Evolutionary conservation across 2,113 vertebrate genomes (phyloP).

Genomic region (Serilophus lunatus): DNA sequence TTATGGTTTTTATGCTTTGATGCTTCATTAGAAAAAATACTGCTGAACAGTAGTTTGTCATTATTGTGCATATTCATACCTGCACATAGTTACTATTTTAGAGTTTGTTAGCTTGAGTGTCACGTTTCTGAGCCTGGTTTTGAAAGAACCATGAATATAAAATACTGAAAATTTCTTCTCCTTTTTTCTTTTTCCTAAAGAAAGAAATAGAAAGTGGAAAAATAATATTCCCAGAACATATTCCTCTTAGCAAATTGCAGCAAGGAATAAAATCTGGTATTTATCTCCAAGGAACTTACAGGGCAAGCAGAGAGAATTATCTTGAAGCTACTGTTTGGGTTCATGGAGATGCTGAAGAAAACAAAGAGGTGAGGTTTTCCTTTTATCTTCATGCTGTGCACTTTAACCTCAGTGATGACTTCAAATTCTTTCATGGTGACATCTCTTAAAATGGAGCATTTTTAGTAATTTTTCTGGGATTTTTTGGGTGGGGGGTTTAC

Average conservation of each 20-base stretch:
- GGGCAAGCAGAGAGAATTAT: constrained; percentile 94
- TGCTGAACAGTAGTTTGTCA: background rate
- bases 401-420: background rate
- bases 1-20: background rate
- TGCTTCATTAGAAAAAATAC: background rate
- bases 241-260: constrained; percentile 91
- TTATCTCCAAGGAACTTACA: constrained; percentile 91
- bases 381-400: background rate
- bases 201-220: constrained; percentile 86
- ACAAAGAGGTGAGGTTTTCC: constrained; percentile 81
- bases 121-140: background rate
- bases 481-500: background rate
- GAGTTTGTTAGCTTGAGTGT: background rate
- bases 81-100: background rate
- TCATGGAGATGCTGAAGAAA: constrained; percentile 84
- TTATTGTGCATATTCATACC: background rate
- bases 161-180: background rate
- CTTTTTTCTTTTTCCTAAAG: constrained; percentile 59
- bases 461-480: background rate
- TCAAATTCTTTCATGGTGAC: background rate
- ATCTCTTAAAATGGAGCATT: background rate
- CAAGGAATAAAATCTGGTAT: constrained; percentile 89
- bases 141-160: background rate
- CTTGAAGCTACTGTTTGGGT: constrained; percentile 95
- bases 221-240: constrained; percentile 91